Base-by-base conservation (phyloP, 1,140 invertebrate species). In the Papilio polyxenes region DNA sequence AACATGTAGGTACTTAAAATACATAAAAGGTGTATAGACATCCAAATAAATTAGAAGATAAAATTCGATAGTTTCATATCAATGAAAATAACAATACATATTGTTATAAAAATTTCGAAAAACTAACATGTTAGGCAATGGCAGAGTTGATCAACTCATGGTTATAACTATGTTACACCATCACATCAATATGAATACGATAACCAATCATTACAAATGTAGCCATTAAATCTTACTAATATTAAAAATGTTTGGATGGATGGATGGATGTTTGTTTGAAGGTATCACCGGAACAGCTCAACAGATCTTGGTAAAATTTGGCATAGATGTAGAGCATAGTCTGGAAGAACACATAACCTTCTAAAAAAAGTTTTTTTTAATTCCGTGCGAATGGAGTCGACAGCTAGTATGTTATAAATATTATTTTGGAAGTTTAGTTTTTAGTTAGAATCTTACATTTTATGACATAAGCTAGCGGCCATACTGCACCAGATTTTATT, bases 151-250 rank as follows among this genome's bases (percentile, higher is more conserved):
- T 72, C 65, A 69, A 69, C 31, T 23, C 31, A 15, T 37, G 65
- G 65, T 11, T 17, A 72, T 37, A 40, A 72, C 31, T 72, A 15
- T 15, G 31, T 72, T 72, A 15, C 31, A 17, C 13, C 31, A 72
- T 37, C 31, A 72, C 23, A 72, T 15, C 65, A 72, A 72, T 40
- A 72, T 72, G 65, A 72, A 72, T 37, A 40, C 13, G 65, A 72
- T 72, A 72, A 37, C 65, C 65, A 40, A 15, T 72, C 31, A 40
- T 72, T 15, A 37, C 6, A 72, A 40, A 31, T 31, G 23, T 31
- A 31, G 13, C 13, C 31, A 72, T 72, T 40, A 40, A 37, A 6
- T 31, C 23, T 31, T 31, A 31, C 23, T 31, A 31, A 31, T 31
- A 31, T 31, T 31, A 31, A 1, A 31, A 31, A 31, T 31, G 23